These are phyloP conservation scores for Lepus townsendii DNA, from an alignment of 2,797 vertebrate genomes.

Conservation along the genomic window DNA sequence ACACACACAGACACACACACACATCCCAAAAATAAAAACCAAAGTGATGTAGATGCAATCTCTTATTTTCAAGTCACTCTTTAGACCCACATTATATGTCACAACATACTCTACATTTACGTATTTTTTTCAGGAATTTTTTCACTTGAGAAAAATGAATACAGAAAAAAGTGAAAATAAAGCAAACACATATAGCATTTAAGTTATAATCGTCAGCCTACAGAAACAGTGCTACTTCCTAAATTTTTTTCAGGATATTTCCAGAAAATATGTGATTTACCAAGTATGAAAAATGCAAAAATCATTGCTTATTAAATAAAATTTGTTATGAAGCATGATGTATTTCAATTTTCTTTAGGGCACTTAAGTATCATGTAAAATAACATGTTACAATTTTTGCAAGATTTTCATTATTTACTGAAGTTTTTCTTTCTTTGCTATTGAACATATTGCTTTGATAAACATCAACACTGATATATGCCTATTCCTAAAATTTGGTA, in stretches of 20 bases:
- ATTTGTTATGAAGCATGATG: not conserved
- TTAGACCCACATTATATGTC: not conserved
- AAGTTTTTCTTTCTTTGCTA: not conserved
- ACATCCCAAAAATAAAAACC: not conserved
- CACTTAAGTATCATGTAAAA: not conserved
- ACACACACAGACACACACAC: no score
- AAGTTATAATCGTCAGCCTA: not conserved
- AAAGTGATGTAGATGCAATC: not conserved
- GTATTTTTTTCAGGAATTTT: not conserved
- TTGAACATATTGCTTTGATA: constrained; percentile 10
- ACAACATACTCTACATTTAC: not conserved
- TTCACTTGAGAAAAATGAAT: not conserved
- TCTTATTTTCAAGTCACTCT: not conserved
- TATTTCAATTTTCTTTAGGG: not conserved
- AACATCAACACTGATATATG: not conserved
- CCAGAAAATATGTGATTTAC: not conserved
- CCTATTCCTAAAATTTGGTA: constrained; percentile 19
- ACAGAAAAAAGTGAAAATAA: not conserved
- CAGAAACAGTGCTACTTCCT: not conserved
- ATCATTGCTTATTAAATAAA: not conserved
- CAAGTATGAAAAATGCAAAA: not conserved
- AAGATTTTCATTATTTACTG: not conserved
- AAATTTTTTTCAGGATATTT: not conserved
- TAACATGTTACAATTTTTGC: not conserved
- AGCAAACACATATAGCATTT: not conserved